Evolutionary conservation across 2,797 vertebrate species (phyloP), one percentile per base, ranked within the genome.

Genomic region (Amblyraja radiata): DNA sequence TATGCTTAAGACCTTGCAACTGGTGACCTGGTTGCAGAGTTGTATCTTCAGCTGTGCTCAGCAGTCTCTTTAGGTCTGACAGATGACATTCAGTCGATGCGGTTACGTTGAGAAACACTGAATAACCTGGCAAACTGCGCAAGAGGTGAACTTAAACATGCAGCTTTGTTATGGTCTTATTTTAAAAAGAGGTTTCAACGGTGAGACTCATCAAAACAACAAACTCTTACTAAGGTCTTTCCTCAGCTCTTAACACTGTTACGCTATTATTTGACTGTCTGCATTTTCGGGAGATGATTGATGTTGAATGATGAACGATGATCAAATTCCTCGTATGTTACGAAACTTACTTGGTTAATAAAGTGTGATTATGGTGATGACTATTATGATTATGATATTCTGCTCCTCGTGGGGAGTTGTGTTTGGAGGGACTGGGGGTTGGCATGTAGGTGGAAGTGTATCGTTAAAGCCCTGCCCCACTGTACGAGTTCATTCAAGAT

Each of bases 171-270:
- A 16, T 23, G 8, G 5, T 65, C n/a, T 36, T 54, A 7, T 88
- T 88, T 88, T 88, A 32, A 88, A 84, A 88, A 88, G 84, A 68
- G 84, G n/a, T 88, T 2, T 68, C 63, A 14, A 68, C 36, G 84
- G 84, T 88, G 84, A 88, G 84, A 68, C 84, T 88, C n/a, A 18
- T 88, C 65, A 61, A 73, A 65, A n/a, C 18, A 65, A 65, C 13
- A 32, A 7, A 88, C 6, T 65, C 1, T n/a, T 88, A 73, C 21
- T 23, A 3, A 18, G 71, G 21, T 73, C 2, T 73, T 73, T 73
- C 23, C 71, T 88, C 61, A 63, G 58, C 83, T 65, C 28, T 61
- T 88, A 32, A 36, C 6, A 88, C 5, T 18, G n/a, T 14, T 6
- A 14, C 8, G 25, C 10, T 28, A 28, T 2, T 0, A 65, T 63